phyloP scores from a whole-genome alignment of 1,140 invertebrate genomes.

The Drosophila truncata region DNA sequence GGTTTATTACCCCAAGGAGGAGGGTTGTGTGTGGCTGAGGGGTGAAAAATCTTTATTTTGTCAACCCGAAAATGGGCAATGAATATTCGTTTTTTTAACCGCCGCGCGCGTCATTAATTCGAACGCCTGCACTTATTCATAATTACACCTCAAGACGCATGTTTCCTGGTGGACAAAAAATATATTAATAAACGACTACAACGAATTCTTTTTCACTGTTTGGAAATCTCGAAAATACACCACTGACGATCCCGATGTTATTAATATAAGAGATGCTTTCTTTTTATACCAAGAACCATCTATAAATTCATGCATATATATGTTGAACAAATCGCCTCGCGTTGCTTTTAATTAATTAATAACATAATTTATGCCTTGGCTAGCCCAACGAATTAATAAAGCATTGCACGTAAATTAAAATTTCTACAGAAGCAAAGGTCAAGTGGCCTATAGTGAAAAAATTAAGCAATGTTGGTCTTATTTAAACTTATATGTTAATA shows the following conservation, averaged over 20 bases:
- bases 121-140: slow-evolving; percentile 63
- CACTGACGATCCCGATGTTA: slow-evolving; percentile 38
- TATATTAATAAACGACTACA: slow-evolving; percentile 53
- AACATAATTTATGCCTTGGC: slow-evolving; percentile 44
- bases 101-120: slow-evolving; percentile 42
- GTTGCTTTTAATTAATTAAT: slow-evolving; percentile 65
- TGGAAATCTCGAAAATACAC: slow-evolving; percentile 43
- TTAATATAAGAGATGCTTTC: slow-evolving; percentile 27
- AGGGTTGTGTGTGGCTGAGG: not conserved
- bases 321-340: slow-evolving; percentile 56
- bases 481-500: slow-evolving; percentile 47
- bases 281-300: slow-evolving; percentile 31
- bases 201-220: slow-evolving; percentile 27
- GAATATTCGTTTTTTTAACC: slow-evolving; percentile 37
- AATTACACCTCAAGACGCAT: slow-evolving; percentile 40
- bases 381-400: slow-evolving; percentile 60
- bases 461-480: slow-evolving; percentile 40
- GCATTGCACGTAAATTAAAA: slow-evolving; percentile 35
- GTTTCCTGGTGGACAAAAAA: slow-evolving; percentile 40
- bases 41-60: slow-evolving; percentile 35
- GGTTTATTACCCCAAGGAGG: slow-evolving; percentile 44
- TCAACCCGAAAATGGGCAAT: slow-evolving; percentile 45
- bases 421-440: slow-evolving; percentile 34
- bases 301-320: slow-evolving; percentile 22
- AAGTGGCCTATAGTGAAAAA: slow-evolving; percentile 40